Conservation (phyloP, 1,140 invertebrate genomes). For the Lordiphosa clarofinis region DNA sequence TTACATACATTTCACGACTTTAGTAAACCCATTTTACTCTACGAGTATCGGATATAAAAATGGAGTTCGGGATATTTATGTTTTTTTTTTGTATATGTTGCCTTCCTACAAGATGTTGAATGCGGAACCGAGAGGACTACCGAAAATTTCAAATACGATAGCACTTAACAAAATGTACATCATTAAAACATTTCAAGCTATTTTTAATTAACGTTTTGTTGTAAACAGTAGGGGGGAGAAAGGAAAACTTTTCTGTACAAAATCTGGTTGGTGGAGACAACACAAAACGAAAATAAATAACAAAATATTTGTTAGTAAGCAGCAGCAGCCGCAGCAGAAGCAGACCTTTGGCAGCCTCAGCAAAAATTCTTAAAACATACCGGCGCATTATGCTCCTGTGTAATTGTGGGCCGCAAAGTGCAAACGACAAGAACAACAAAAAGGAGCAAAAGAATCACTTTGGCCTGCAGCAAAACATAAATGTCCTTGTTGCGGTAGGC, state of each 20-base stretch:
- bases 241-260: neutral
- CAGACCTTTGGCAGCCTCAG: neutral
- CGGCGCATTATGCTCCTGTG: conserved; percentile 54
- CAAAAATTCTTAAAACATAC: conserved; percentile 46
- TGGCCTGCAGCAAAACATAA: conserved; percentile 63
- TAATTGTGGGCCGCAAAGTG: conserved; percentile 52
- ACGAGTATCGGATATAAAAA: too few species aligned
- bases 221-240: neutral
- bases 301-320: conserved; percentile 41
- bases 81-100: too few species aligned
- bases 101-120: too few species aligned
- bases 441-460: conserved; percentile 19
- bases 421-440: conserved; percentile 23
- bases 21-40: too few species aligned
- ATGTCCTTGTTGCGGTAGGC: conserved; percentile 68
- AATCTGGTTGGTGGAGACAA: too few species aligned
- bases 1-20: too few species aligned
- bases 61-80: too few species aligned
- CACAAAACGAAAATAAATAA: conserved; percentile 48
- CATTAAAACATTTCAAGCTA: too few species aligned
- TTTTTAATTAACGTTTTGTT: conserved; percentile 12
- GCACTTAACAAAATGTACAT: too few species aligned
- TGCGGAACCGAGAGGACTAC: too few species aligned
- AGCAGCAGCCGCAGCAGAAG: conserved; percentile 2
- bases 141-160: too few species aligned